A percentile compares a stretch with the other conserved stretches of the same genome.
Evolutionary conservation across 2,113 vertebrate genomes (phyloP).

Genomic region (Climacteris rufus): DNA sequence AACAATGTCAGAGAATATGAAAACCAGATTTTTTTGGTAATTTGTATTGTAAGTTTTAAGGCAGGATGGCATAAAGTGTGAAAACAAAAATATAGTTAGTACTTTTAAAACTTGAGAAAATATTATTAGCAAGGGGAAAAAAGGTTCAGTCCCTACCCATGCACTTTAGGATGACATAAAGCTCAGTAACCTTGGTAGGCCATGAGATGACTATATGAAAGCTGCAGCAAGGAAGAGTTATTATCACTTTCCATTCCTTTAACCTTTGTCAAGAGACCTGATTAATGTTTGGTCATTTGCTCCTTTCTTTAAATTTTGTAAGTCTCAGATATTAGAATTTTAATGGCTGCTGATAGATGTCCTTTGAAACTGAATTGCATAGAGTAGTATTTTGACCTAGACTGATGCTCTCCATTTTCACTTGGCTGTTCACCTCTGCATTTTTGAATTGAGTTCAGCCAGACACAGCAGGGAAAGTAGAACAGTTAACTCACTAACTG

Average conservation of each 20-base stretch:
- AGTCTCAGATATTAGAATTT: background rate
- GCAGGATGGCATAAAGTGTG: background rate
- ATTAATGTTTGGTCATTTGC: slow-evolving; percentile 14
- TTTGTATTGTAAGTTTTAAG: background rate
- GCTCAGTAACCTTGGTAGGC: background rate
- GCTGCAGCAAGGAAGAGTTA: slow-evolving; percentile 19
- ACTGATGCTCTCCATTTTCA: background rate
- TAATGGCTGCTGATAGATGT: background rate
- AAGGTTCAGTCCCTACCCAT: background rate
- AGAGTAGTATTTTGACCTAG: background rate
- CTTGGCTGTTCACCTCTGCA: background rate
- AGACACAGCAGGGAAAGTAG: background rate
- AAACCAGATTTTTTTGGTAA: background rate
- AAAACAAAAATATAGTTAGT: background rate
- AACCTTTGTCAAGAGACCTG: slow-evolving; percentile 20
- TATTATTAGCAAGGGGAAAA: background rate
- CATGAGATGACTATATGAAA: slow-evolving; percentile 10
- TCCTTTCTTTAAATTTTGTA: slow-evolving; percentile 32
- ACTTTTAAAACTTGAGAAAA: background rate
- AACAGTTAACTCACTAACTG: background rate
- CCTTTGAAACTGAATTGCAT: slow-evolving; percentile 9
- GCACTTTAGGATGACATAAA: background rate
- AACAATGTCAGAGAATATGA: background rate
- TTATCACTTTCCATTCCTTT: slow-evolving; percentile 23
- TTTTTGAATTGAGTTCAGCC: background rate